Base-by-base conservation (phyloP, 2,113 vertebrate species). In the Myotis davidii region DNA sequence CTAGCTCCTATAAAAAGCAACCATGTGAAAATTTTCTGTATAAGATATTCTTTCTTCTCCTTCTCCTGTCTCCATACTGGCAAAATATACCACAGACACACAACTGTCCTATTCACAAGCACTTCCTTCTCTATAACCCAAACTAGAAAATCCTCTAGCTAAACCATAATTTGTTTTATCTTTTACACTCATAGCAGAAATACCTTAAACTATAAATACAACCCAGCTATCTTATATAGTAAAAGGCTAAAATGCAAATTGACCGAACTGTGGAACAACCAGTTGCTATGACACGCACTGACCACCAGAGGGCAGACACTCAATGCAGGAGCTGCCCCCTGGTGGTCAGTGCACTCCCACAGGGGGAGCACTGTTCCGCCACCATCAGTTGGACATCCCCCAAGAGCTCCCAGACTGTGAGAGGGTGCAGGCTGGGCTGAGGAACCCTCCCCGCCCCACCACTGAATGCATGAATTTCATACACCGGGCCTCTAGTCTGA, bases 141-240 rank as follows among this genome's bases (percentile, higher is more conserved):
- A 96, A 84, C 48, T 59, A 83, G 17, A 69, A 79, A 93, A 82
- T 9, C 0, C 27, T 72, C 95, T 97, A 88, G 87, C 77, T 95
- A 96, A 94, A 91, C 39, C 84, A 83, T 94, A 91, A 77, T 65
- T 88, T 70, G n/a, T 78, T 88, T 84, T 65, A 73, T 78, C 81
- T 95, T 90, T 94, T 70, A 97, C 72, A 96, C 89, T 83, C 64
- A 37, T 45, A 88, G 91, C 39, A 98, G 87, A 97, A 98, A 98
- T 13, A 64, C 1, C 59, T 95, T 98, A 32, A 97, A 97, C 97
- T 96, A 97, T 97, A 94, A 95, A 98, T 96, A 81, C 82, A 92
- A 69, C 25, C 50, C 92, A 92, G 97, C 16, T 93, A 96, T 32
- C 56, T 61, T 61, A 61, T 61, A 61, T 61, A 61, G 25, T 61